phyloP scores from a whole-genome alignment of 2,113 vertebrate species.

The Acanthochromis polyacanthus region DNA sequence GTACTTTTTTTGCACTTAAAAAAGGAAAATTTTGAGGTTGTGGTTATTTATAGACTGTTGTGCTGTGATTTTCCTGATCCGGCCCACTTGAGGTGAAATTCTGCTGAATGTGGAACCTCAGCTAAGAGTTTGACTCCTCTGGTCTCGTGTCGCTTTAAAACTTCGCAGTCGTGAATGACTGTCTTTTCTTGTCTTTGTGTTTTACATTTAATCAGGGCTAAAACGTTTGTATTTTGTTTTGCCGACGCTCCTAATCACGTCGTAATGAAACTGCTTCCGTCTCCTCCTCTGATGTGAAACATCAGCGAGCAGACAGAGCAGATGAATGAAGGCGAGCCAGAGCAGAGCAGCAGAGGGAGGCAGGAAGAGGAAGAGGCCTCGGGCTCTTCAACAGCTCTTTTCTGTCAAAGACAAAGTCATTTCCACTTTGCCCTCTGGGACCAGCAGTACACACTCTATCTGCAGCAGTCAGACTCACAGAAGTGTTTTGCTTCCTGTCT shows the following conservation, averaged over 20 bases:
- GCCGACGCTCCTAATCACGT: conserved; percentile 12
- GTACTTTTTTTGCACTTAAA: too few relatives aligned
- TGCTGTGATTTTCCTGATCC: too few relatives aligned
- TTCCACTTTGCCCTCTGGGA: conserved; percentile 65
- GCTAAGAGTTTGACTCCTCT: too few relatives aligned
- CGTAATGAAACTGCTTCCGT: conserved; percentile 20
- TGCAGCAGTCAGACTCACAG: conserved; percentile 50
- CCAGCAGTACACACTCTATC: conserved; percentile 31
- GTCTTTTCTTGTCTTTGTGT: not conserved
- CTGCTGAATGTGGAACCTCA: too few relatives aligned
- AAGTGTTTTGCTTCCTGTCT: conserved; percentile 55
- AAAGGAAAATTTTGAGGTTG: too few relatives aligned
- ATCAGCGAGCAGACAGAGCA: conserved; percentile 28
- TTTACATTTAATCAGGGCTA: not conserved
- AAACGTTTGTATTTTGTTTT: not conserved
- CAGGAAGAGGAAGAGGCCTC: conserved; percentile 53
- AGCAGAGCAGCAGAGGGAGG: conserved; percentile 31
- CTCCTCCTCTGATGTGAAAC: conserved; percentile 24
- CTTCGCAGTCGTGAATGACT: too few relatives aligned
- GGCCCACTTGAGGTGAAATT: too few relatives aligned
- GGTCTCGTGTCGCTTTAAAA: too few relatives aligned
- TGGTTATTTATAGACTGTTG: too few relatives aligned
- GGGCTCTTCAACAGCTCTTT: conserved; percentile 53
- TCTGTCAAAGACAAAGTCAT: conserved; percentile 73
- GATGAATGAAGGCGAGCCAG: conserved; percentile 36